Conservation (phyloP, 1,140 invertebrate genomes). For the Conus betulinus region DNA sequence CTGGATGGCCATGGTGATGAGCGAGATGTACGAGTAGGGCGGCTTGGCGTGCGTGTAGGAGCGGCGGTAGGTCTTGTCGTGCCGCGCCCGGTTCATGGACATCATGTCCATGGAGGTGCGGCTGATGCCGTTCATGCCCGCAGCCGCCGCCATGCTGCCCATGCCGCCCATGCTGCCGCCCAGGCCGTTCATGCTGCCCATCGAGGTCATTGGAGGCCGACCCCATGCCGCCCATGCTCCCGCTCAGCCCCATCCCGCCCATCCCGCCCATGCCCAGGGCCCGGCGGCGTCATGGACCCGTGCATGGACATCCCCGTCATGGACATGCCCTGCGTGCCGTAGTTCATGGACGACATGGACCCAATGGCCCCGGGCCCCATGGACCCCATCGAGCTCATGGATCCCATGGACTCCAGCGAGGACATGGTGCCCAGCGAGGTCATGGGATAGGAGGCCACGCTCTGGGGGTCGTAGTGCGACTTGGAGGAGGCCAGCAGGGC, state of each 20-base stretch:
- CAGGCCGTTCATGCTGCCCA: conserved; percentile 64
- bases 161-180: conserved; percentile 68
- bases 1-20: conserved; percentile 99
- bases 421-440: conserved; percentile 21
- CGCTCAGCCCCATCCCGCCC: conserved; percentile 76
- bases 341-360: conserved; percentile 66
- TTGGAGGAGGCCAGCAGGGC: conserved; percentile 42
- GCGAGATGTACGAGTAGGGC: conserved; percentile 97
- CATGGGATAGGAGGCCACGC: conserved; percentile 59
- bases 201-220: conserved; percentile 81
- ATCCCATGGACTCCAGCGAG: conserved; percentile 37
- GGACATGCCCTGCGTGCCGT: conserved; percentile 81
- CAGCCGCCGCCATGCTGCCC: conserved; percentile 64
- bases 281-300: conserved; percentile 81
- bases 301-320: conserved; percentile 77
- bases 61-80: conserved; percentile 83
- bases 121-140: conserved; percentile 72
- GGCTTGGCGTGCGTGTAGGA: conserved; percentile 99
- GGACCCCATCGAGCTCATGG: conserved; percentile 49
- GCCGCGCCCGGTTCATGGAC: conserved; percentile 79
- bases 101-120: conserved; percentile 72
- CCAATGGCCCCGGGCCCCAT: conserved; percentile 68
- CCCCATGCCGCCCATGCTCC: conserved; percentile 73
- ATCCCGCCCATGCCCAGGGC: conserved; percentile 77
- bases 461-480: conserved; percentile 49